Evolutionary conservation across 2,888 invertebrate genomes (phyloP), one percentile per base, ranked within the genome.

Genomic region (Caenorhabditis auriculariae): DNA sequence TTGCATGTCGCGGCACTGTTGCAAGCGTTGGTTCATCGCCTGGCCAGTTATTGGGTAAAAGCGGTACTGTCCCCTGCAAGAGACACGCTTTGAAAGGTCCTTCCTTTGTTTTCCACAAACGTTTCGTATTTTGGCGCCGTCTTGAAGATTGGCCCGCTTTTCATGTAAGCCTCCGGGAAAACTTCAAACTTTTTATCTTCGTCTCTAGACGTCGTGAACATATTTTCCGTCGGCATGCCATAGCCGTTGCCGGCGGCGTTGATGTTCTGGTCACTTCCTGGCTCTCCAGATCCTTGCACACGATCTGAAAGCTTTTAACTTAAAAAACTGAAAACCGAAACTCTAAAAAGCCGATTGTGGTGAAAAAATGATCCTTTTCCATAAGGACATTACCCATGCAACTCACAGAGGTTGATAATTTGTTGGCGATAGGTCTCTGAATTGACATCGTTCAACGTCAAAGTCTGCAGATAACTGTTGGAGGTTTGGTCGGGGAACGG

Each of bases 401-500:
- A 61, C 71, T 60, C 54, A 78, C 74, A 78, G 35, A 49, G 54
- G 23, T 66, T 64, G 26, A 79, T 77, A 35, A 79, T 74, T 51
- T 80, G 80, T 45, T 78, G 77, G 24, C 78, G 60, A 41, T 74
- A 69, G 6, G 63, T 57, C 29, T 80, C 80, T 21, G 75, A 67
- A 42, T 80, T 80, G 41, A 80, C 78, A 56, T 79, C 80, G 29
- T 73, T 63, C 23, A 74, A 42, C 23, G 73, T 75, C 21, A 80
- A 44, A 6, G 67, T 69, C 23, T 62, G 58, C 44, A 69, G 39
- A 43, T 72, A 69, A 23, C 70, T 60, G 19, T 66, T 69, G 7
- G 71, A 66, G 15, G 74, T 61, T 51, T 77, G 75, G 46, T 78
- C 78, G n/a, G 78, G 78, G 75, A 76, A 78, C n/a, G 78, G 78